Evolutionary conservation across 2,888 invertebrate species (phyloP).

Genomic region (Epiblema foenella): DNA sequence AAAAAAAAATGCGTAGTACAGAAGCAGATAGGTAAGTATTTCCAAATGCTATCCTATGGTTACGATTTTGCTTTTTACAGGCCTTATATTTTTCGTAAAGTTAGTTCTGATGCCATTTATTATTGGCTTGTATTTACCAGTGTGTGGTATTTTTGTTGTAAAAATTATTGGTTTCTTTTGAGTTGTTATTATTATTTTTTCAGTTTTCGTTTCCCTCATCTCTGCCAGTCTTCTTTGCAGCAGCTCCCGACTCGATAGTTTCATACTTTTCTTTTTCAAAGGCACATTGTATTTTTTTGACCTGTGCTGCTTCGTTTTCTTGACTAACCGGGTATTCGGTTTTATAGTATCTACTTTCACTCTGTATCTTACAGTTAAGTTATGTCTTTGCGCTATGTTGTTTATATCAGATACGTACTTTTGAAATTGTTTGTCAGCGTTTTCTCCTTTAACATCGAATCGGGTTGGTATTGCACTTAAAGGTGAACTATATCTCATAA

Average conservation of each 20-base stretch:
- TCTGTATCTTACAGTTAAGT: constrained; percentile 64
- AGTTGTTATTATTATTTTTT: constrained; percentile 55
- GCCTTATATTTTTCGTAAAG: constrained; percentile 65
- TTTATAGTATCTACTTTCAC: constrained; percentile 57
- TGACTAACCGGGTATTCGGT: constrained; percentile 46
- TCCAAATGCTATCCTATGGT: constrained; percentile 50
- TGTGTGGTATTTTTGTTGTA: constrained; percentile 56
- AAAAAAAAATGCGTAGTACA: background rate
- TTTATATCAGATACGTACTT: constrained; percentile 65
- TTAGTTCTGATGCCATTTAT: constrained; percentile 62
- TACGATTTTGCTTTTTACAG: constrained; percentile 66
- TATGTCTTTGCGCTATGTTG: constrained; percentile 60
- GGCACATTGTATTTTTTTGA: constrained; percentile 74
- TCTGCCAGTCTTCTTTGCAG: constrained; percentile 67
- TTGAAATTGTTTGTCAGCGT: constrained; percentile 59
- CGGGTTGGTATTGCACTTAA: constrained; percentile 63
- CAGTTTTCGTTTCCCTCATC: constrained; percentile 48
- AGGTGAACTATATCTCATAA: constrained; percentile 48
- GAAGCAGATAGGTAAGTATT: background rate
- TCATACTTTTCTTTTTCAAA: constrained; percentile 74
- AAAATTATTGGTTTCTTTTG: constrained; percentile 49
- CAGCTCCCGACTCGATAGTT: constrained; percentile 71
- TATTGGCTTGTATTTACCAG: constrained; percentile 70
- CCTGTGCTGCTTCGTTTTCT: constrained; percentile 56
- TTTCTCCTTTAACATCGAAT: constrained; percentile 63